A percentile compares a stretch with the other conserved stretches of the same genome.
Evolutionary conservation across 2,113 vertebrate species (phyloP).

Genomic region (Myotis brandtii): DNA sequence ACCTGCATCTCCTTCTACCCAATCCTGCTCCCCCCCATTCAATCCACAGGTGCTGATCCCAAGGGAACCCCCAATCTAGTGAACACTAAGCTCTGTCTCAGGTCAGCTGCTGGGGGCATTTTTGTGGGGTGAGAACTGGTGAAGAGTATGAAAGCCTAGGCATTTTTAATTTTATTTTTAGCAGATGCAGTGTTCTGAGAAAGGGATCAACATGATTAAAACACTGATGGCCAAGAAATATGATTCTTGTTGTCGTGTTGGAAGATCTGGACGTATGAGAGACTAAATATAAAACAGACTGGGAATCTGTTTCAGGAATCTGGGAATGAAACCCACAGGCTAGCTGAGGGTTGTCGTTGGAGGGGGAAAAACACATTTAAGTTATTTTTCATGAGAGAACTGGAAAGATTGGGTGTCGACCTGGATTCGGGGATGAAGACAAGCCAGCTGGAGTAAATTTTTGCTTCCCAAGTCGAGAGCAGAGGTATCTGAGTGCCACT

Average conservation of each 20-base stretch:
- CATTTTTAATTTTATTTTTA: constrained; percentile 18
- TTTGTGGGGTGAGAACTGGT: constrained; percentile 14
- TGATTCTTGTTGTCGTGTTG: constrained; percentile 68
- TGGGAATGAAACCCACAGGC: constrained; percentile 56
- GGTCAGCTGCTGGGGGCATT: not conserved
- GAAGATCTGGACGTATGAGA: constrained; percentile 54
- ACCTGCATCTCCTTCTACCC: not conserved
- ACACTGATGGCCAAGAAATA: constrained; percentile 69
- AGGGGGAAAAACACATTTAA: constrained; percentile 11
- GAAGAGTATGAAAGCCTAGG: not conserved
- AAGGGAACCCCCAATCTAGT: not conserved
- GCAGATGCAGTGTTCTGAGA: constrained; percentile 66
- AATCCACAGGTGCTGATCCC: not conserved
- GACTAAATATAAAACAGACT: constrained; percentile 74
- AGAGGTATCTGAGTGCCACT: not conserved
- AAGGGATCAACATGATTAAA: constrained; percentile 68
- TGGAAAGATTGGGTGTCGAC: constrained; percentile 25
- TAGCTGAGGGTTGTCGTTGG: not conserved
- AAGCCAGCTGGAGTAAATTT: constrained; percentile 5
- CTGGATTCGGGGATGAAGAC: not conserved
- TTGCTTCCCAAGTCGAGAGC: not conserved
- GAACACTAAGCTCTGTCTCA: not conserved
- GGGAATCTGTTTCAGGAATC: constrained; percentile 61
- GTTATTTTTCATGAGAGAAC: constrained; percentile 66
- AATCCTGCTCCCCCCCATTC: not conserved